Percentiles rank a stretch among this genome's conserved stretches.
These are phyloP conservation scores for Chaetodon trifasciatus DNA, from an alignment of 2,797 vertebrate genomes.

Conservation along the genomic window DNA sequence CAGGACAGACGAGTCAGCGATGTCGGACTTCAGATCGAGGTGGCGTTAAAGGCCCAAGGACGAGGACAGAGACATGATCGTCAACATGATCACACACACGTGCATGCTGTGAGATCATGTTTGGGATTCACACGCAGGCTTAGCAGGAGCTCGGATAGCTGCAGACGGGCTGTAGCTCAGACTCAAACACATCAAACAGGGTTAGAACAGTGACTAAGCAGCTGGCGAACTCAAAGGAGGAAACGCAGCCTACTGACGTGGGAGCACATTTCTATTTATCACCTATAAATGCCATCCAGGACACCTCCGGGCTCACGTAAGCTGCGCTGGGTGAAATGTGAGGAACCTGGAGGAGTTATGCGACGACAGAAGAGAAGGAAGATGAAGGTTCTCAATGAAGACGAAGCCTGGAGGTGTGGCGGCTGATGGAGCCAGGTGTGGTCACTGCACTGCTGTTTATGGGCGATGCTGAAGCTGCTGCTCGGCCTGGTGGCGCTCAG, in stretches of 20 bases:
- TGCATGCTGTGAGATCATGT: neutral
- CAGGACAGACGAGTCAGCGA: conserved; percentile 12
- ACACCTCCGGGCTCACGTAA: conserved; percentile 35
- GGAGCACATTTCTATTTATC: conserved; percentile 57
- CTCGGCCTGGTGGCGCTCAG: neutral
- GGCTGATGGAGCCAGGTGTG: neutral
- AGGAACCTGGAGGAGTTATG: conserved; percentile 31
- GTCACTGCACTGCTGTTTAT: conserved; percentile 44
- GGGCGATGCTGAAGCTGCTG: conserved; percentile 23
- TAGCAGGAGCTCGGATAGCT: conserved; percentile 19
- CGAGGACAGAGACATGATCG: neutral
- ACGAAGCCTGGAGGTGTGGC: neutral
- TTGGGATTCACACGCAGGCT: neutral
- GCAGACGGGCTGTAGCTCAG: neutral
- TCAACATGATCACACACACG: no score
- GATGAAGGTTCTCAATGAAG: conserved; percentile 29
- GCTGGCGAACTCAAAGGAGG: conserved; percentile 30
- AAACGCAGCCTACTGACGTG: conserved; percentile 55
- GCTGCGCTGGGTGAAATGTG: conserved; percentile 14
- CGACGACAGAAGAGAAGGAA: conserved; percentile 12
- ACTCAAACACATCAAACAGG: conserved; percentile 19
- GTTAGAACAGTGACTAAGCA: conserved; percentile 49
- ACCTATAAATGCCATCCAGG: conserved; percentile 44
- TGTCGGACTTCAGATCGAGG: neutral
- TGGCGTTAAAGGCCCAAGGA: neutral